A percentile compares a stretch with the other conserved stretches of the same genome.
These are phyloP conservation scores for Cosmorhoe ocellata DNA, from an alignment of 2,888 invertebrate species.

Conservation along the genomic window DNA sequence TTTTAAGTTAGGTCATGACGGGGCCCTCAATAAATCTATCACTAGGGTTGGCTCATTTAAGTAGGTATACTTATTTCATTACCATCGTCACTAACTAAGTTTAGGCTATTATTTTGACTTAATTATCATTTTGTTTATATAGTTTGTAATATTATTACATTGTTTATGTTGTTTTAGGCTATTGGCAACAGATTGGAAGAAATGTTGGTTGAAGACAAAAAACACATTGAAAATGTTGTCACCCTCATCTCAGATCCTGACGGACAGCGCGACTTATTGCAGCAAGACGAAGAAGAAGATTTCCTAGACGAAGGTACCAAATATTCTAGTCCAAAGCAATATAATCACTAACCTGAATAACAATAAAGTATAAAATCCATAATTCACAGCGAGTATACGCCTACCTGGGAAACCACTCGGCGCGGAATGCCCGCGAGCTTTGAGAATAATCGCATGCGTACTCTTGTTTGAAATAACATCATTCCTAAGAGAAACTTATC, in stretches of 20 bases:
- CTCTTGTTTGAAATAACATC: slow-evolving; percentile 98
- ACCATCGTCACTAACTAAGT: no score
- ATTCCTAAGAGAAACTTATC: slow-evolving; percentile 98
- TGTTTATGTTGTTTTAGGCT: slow-evolving; percentile 67
- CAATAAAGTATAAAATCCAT: slow-evolving; percentile 20
- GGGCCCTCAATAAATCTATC: no score
- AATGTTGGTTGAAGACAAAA: slow-evolving; percentile 91
- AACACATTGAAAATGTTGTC: slow-evolving; percentile 85
- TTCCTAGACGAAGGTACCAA: slow-evolving; percentile 95
- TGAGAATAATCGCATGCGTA: slow-evolving; percentile 96
- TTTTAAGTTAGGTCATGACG: no score
- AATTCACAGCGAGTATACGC: slow-evolving; percentile 84
- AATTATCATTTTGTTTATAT: no score
- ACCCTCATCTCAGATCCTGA: slow-evolving; percentile 88
- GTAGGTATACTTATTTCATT: neutral
- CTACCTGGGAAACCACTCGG: slow-evolving; percentile 84
- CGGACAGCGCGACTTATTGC: slow-evolving; percentile 89
- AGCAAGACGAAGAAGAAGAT: slow-evolving; percentile 97
- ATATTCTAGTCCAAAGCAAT: slow-evolving; percentile 4
- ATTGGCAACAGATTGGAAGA: slow-evolving; percentile 95
- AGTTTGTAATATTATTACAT: neutral
- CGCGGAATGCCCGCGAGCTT: slow-evolving; percentile 92
- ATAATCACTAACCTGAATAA: slow-evolving; percentile 1
- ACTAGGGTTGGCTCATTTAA: no score
- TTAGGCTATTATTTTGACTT: no score